phyloP scores from a whole-genome alignment of 2,797 vertebrate genomes.

The Onychomys arenicola region DNA sequence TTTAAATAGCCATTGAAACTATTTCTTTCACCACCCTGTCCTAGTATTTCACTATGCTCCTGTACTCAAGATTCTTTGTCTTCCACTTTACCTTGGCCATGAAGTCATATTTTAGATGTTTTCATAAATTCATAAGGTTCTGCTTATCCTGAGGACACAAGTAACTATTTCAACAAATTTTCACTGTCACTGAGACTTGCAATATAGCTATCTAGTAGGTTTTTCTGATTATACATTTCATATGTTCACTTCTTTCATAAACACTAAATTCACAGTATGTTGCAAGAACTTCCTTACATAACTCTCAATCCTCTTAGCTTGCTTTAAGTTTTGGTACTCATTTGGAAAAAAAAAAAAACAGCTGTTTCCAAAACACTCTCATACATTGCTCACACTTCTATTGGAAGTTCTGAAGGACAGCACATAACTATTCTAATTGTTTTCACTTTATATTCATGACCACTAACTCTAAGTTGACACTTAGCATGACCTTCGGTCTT shows the following conservation, averaged over 20 bases:
- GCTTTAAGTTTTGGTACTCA: not conserved
- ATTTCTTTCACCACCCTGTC: not conserved
- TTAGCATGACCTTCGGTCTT: not conserved
- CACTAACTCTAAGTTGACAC: not conserved
- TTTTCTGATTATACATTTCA: not conserved
- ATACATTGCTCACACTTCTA: not conserved
- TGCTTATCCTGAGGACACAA: not conserved
- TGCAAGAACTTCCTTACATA: not conserved
- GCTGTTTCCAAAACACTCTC: not conserved
- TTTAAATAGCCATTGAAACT: not conserved
- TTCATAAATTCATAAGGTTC: not conserved
- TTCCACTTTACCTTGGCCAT: not conserved
- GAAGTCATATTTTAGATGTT: not conserved
- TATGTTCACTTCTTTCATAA: not conserved
- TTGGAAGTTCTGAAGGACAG: not conserved
- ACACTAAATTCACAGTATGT: not conserved
- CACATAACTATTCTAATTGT: not conserved
- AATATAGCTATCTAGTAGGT: not conserved
- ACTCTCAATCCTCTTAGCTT: not conserved
- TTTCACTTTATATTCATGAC: not conserved
- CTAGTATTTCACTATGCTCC: not conserved
- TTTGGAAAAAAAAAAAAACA: not conserved
- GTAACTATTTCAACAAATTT: not conserved
- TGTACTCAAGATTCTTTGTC: constrained; percentile 27
- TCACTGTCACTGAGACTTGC: not conserved